Base-by-base conservation (phyloP, 2,888 invertebrate genomes). In the Heteropelma amictum region DNA sequence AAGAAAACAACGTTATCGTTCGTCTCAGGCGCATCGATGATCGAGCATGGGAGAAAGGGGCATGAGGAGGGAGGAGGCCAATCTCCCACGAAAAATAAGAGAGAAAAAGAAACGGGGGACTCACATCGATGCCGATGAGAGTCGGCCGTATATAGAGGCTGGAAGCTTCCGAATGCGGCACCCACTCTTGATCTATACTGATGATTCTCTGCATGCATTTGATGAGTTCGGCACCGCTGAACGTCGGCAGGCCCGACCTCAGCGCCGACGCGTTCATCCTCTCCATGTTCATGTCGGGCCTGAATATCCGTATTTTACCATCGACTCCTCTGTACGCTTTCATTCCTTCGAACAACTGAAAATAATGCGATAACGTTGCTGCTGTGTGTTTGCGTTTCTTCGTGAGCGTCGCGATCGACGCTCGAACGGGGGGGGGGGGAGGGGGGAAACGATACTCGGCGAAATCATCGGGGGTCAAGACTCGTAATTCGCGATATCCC, bases 131-230 rank as follows among this genome's bases (percentile, higher is more conserved):
- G 74, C 97, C 99, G 85, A 99, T 98, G 63, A 98, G 90, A 7
- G 98, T 98, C 26, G 99, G 99, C 82, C 99, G 92, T 80, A 99
- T 94, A 88, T 99, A 99, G 38, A 99, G 92, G 82, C 98, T 97
- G 82, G 97, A 95, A 38, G 95, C 92, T 84, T 95, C 94, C 7
- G 95, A 94, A 88, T 97, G 95, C 5, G 99, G 99, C 6, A 99
- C 98, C 99, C 99, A 99, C 90, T 98, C 98, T 85, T 96, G 95
- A 88, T 99, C 99, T 78, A 99, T 94, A 84, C 94, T 93, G 65
- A 99, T 91, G 76, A 99, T 91, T 83, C 97, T 93, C 81, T 93
- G 92, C 45, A 99, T 90, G 86, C 98, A 97, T 84, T 95, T 93
- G 65, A 97, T 92, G 78, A 98, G 90, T 89, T 99, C 98, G 3